Evolutionary conservation across 2,888 invertebrate species (phyloP).

Genomic region (Mycalesis mineus): DNA sequence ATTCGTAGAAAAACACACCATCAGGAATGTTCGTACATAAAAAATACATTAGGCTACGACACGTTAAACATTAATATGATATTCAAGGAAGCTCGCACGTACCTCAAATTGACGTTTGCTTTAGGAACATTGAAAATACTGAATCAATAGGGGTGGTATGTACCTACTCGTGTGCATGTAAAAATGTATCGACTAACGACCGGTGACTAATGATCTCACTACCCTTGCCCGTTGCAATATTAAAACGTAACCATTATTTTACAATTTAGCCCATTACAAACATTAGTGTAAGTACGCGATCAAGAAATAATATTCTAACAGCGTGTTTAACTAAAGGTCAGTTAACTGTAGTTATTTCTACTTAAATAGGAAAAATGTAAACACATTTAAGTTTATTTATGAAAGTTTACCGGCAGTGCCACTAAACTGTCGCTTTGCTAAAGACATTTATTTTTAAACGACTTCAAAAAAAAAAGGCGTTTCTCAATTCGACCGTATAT

Average conservation of each 20-base stretch:
- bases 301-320: neutral
- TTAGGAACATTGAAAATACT: conserved; percentile 18
- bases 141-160: conserved; percentile 30
- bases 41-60: conserved; percentile 11
- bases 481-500: too few species aligned
- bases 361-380: neutral
- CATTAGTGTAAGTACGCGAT: neutral
- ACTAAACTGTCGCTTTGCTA: too few species aligned
- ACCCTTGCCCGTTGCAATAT: conserved; percentile 22
- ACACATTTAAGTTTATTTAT: too few species aligned
- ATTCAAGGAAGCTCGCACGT: conserved; percentile 17
- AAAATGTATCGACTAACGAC: conserved; percentile 29
- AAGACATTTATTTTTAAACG: too few species aligned
- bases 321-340: neutral
- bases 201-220: conserved; percentile 27
- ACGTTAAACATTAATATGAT: conserved; percentile 17
- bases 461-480: too few species aligned
- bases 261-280: conserved; percentile 16
- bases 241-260: conserved; percentile 20
- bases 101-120: conserved; percentile 25
- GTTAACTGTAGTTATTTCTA: neutral
- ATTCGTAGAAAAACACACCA: neutral
- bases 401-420: too few species aligned
- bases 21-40: neutral
- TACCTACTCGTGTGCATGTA: conserved; percentile 5